A percentile compares a stretch with the other conserved stretches of the same genome.
Conservation (phyloP, 2,888 invertebrate genomes). For the Hipparchia sbordonii region DNA sequence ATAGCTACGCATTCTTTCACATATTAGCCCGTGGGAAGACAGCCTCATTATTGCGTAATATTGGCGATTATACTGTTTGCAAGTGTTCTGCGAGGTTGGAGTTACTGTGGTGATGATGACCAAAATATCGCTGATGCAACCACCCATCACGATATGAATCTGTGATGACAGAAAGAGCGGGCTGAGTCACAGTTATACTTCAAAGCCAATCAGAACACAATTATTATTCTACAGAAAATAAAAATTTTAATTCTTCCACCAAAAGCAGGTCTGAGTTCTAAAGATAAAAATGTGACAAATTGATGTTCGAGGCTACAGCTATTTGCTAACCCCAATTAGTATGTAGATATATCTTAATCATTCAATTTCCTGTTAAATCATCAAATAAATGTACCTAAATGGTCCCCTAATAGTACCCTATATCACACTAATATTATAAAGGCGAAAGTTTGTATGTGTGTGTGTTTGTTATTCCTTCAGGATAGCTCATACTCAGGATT, state of each 20-base stretch:
- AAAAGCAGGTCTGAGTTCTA: not conserved
- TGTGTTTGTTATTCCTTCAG: no score
- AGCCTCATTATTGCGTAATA: not conserved
- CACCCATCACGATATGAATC: not conserved
- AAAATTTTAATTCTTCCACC: not conserved
- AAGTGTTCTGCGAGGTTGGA: conserved; percentile 4
- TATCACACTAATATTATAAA: no score
- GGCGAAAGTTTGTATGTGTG: no score
- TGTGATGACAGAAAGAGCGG: not conserved
- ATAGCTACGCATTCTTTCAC: not conserved
- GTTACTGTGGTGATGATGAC: conserved; percentile 7
- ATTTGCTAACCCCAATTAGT: no score
- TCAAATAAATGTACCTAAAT: no score
- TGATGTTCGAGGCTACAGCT: no score
- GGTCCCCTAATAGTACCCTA: no score
- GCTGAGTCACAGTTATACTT: not conserved
- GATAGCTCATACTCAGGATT: no score
- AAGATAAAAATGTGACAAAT: not conserved
- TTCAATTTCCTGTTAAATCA: no score
- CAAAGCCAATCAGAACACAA: not conserved
- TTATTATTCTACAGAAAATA: not conserved
- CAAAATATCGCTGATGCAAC: not conserved
- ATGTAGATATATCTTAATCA: no score
- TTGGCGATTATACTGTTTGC: not conserved
- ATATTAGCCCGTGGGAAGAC: not conserved